These are phyloP conservation scores for Gallinago nigripennis DNA, from an alignment of 2,797 vertebrate genomes.

Conservation along the genomic window DNA sequence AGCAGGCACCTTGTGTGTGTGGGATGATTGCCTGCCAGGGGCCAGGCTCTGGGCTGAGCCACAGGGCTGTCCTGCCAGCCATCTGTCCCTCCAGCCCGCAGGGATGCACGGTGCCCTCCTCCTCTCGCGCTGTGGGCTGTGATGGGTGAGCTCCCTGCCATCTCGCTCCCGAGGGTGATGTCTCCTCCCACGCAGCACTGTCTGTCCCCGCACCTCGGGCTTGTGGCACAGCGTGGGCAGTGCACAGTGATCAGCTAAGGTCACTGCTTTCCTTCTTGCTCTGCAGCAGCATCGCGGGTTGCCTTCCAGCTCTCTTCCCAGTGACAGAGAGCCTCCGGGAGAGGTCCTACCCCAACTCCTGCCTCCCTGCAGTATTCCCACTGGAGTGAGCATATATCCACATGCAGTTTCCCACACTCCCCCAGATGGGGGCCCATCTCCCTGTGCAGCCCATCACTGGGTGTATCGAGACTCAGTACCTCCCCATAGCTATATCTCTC, in stretches of 20 bases:
- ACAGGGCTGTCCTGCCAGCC: neutral
- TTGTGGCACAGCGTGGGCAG: neutral
- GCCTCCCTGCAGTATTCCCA: neutral
- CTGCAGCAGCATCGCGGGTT: neutral
- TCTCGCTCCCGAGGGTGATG: neutral
- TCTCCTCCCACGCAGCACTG: rapidly evolving
- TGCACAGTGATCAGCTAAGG: neutral
- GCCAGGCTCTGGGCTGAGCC: neutral
- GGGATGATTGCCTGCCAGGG: neutral
- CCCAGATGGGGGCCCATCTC: rapidly evolving
- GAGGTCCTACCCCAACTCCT: neutral
- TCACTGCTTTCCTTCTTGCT: neutral
- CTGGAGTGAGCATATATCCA: rapidly evolving
- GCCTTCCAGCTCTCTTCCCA: neutral
- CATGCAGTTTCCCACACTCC: neutral
- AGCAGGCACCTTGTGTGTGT: neutral
- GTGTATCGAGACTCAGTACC: conserved; percentile 76
- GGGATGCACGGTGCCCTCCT: neutral
- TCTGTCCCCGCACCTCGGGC: neutral
- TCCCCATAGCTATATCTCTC: conserved; percentile 95
- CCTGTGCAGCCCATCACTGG: neutral
- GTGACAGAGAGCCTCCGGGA: neutral
- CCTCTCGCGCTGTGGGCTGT: neutral
- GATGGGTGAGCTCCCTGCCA: neutral
- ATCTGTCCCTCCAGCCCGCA: neutral